A percentile compares a stretch with the other conserved stretches of the same genome.
Evolutionary conservation across 2,113 vertebrate species (phyloP).

Genomic region (Strix uralensis): DNA sequence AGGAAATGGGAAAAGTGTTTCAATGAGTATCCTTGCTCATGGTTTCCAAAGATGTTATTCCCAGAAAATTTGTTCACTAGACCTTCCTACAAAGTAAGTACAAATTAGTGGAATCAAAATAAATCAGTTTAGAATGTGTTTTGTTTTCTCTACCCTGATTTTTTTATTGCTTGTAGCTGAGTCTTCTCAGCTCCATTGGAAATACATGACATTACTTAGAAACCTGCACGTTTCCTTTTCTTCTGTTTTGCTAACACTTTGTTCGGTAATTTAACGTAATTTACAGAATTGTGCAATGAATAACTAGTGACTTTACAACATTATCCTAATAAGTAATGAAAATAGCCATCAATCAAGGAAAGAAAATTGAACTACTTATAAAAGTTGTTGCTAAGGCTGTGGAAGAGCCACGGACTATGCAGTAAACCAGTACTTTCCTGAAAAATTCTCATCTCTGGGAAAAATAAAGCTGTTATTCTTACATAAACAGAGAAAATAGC

Average conservation of each 20-base stretch:
- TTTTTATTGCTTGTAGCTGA: not conserved
- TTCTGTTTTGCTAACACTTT: not conserved
- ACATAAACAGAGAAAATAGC: not conserved
- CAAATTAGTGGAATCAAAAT: not conserved
- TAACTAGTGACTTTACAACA: slow-evolving; percentile 13
- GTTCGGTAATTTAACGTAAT: not conserved
- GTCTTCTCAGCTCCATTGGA: not conserved
- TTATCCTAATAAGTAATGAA: slow-evolving; percentile 58
- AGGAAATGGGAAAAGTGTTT: not conserved
- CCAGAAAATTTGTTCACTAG: not conserved
- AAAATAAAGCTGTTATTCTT: not conserved
- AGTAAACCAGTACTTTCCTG: slow-evolving; percentile 2
- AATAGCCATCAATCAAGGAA: slow-evolving; percentile 30
- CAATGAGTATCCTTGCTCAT: not conserved
- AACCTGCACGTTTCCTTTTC: not conserved
- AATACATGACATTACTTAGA: not conserved
- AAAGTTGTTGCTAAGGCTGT: slow-evolving; percentile 23
- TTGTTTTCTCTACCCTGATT: not conserved
- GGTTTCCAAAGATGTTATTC: not conserved
- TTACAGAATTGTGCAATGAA: not conserved
- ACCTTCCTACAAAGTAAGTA: not conserved
- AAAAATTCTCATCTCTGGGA: not conserved
- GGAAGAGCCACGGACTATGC: not conserved
- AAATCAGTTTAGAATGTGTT: not conserved
- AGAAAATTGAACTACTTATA: slow-evolving; percentile 17